Base-by-base conservation (phyloP, 2,797 vertebrate species). In the Cacajao melanocephalus region DNA sequence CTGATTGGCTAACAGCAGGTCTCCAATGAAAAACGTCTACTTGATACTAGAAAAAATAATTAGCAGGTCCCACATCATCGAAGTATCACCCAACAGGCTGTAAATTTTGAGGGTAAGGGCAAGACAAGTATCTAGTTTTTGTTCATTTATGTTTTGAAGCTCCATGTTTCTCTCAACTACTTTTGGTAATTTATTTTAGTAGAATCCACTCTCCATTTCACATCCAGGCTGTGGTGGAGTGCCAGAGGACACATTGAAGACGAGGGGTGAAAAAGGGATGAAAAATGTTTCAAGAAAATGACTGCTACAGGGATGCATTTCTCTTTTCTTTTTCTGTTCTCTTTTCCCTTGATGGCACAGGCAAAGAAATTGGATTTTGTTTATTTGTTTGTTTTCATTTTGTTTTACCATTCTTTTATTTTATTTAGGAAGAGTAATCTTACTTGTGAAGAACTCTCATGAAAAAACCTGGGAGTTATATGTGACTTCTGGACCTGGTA, bases 1-100 rank as follows among this genome's bases (percentile, higher is more conserved):
- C 83, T 96, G 98, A 92, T 97, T 98, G 98, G 97, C 97, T 94
- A 93, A 96, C 96, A 97, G 94, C 67, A 97, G 64, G 97, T 90
- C 83, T 97, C 96, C 70, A 94, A 96, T 95, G 15, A 19, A 83
- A 97, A 88, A 67, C 44, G 84, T 87, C 95, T 98, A 58, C 83
- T 57, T 55, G 4, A 28, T 61, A 83, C 93, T 81, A 93, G 50
- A 84, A 64, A 96, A 97, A 97, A 79, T 88, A 75, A 61, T 90
- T 5, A 72, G 75, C 84, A 39, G 30, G 24, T 58, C 46, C 58
- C 44, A 80, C 90, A 6, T 0, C 5, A 81, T 79, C 78, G 22
- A 83, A 92, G 36, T 33, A 72, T 93, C 94, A 44, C 55, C 83
- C 4, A 75, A 39, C 82, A 78, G 36, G 4, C 1, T 70, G 30